Evolutionary conservation across 2,888 invertebrate genomes (phyloP), one percentile per base, ranked within the genome.

Genomic region (Lasioglossum marginatum): DNA sequence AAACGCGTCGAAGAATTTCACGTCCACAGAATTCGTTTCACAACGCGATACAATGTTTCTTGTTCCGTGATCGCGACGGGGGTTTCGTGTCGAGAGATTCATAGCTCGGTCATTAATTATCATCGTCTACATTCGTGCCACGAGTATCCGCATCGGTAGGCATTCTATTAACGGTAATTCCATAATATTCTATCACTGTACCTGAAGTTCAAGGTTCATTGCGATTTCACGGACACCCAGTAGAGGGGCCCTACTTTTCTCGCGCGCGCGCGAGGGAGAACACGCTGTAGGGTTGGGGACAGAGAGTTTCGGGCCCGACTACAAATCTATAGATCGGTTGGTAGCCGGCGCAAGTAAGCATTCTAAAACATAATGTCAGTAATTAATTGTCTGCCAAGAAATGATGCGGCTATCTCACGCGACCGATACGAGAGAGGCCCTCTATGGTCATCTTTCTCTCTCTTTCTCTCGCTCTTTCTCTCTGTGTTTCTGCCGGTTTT

Each of bases 321-420:
- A 92, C 91, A 92, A 91, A 91, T 92, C 92, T 91, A 92, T 90
- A 86, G 91, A 92, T 92, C 90, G 88, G 88, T 89, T 91, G 91
- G 92, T 93, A 93, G 93, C 91, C 89, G 87, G 83, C 88, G 92
- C 91, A 90, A 90, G 91, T 90, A 91, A 92, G 92, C 93, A 92
- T 92, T 93, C 92, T 93, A 92, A 93, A 92, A 92, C 92, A 92
- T 93, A 93, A 94, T 93, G 92, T 92, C 90, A 91, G 93, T 93
- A 93, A 94, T 94, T 93, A 94, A 94, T 94, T 94, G 93, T 93
- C 92, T 89, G 90, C 91, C 89, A 88, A 93, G 92, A 91, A 94
- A 92, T 92, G 93, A 94, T 94, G 94, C 91, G 92, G 90, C 92
- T 92, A 91, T 93, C 93, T 93, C 94, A 94, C 93, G 94, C 93